phyloP scores from a whole-genome alignment of 2,113 vertebrate species.

The Eulacestoma nigropectus region DNA sequence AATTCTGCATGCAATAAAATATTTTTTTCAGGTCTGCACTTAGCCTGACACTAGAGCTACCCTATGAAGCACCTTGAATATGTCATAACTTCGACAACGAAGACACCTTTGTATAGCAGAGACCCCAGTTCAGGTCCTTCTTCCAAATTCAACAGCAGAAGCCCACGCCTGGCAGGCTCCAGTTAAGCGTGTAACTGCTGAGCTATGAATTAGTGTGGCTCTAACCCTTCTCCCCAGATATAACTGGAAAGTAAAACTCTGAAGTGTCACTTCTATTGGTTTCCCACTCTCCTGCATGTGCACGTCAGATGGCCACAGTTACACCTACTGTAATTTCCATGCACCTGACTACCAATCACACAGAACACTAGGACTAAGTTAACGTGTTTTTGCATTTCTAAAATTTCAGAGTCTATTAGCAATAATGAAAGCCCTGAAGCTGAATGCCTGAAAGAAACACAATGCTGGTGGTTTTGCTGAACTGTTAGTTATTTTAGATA shows the following conservation, averaged over 20 bases:
- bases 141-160: neutral
- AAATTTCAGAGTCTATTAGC: neutral
- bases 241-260: neutral
- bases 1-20: neutral
- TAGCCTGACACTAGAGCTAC: neutral
- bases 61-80: neutral
- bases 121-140: neutral
- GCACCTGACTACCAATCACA: neutral
- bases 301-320: neutral
- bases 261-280: neutral
- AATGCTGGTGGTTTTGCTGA: neutral
- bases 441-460: neutral
- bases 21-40: neutral
- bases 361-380: neutral
- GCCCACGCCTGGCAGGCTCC: neutral
- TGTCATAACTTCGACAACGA: neutral
- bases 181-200: neutral
- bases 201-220: neutral
- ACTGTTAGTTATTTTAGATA: neutral
- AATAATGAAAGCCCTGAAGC: neutral
- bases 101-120: neutral
- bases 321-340: neutral
- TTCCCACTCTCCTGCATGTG: neutral
- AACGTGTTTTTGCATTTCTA: neutral
- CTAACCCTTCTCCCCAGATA: neutral